phyloP scores from a whole-genome alignment of 2,113 vertebrate genomes.

The Ameiurus melas region DNA sequence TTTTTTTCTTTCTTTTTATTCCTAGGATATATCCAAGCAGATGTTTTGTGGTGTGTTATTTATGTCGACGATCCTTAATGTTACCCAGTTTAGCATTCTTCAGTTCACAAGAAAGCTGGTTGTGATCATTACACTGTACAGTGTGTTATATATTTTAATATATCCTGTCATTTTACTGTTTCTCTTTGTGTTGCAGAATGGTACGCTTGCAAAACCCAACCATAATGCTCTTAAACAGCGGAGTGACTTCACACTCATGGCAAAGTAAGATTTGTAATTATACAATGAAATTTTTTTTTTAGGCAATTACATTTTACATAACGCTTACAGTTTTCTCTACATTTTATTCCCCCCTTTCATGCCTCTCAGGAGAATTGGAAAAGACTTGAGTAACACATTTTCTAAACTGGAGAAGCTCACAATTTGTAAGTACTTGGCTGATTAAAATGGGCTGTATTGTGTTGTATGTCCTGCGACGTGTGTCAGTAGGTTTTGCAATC shows the following conservation, averaged over 20 bases:
- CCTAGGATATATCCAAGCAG: not conserved
- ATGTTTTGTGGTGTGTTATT: not conserved
- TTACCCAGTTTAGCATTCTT: not conserved
- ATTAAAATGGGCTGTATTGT: not conserved
- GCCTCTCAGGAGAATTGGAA: slow-evolving; percentile 83
- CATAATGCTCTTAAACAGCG: slow-evolving; percentile 81
- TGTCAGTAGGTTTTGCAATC: not conserved
- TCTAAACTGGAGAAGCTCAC: slow-evolving; percentile 94
- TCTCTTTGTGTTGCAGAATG: slow-evolving; percentile 75
- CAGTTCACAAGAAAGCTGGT: not conserved
- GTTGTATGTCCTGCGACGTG: not conserved
- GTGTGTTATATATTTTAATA: not conserved
- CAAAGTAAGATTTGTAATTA: slow-evolving; percentile 80
- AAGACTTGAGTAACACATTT: slow-evolving; percentile 92
- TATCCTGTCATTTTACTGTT: not conserved
- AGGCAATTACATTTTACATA: not conserved
- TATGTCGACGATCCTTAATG: not conserved
- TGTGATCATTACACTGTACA: not conserved
- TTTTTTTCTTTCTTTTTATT: not conserved
- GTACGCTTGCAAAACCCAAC: slow-evolving; percentile 76
- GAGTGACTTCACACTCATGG: slow-evolving; percentile 91
- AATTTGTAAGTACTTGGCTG: slow-evolving; percentile 78
- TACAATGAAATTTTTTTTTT: too few relatives aligned
- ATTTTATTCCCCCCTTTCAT: not conserved
- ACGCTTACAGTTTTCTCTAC: not conserved